phyloP scores from a whole-genome alignment of 2,797 vertebrate genomes.

The Carapus acus region DNA sequence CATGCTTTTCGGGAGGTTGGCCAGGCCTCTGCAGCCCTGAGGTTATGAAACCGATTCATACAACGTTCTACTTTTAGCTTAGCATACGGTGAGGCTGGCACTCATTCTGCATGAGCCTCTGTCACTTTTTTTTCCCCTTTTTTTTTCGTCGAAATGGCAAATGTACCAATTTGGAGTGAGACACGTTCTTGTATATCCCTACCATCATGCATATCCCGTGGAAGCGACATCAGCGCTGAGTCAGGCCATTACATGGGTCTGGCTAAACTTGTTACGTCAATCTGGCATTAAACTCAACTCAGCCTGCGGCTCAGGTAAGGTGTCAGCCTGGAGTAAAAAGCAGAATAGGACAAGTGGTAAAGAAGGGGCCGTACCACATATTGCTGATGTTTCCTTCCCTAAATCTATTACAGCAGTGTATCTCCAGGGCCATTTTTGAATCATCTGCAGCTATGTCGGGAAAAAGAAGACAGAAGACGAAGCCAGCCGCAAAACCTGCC shows the following conservation, averaged over 20 bases:
- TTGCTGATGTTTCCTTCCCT: slow-evolving; percentile 6
- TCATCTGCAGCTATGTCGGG: slow-evolving; percentile 29
- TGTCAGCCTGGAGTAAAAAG: slow-evolving; percentile 12
- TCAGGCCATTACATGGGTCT: slow-evolving; percentile 22
- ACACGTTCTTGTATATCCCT: slow-evolving; percentile 19
- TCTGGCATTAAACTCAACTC: slow-evolving; percentile 14
- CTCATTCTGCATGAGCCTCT: slow-evolving; percentile 16
- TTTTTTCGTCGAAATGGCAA: slow-evolving; percentile 17
- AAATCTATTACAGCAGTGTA: slow-evolving; percentile 28
- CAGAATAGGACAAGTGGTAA: slow-evolving; percentile 2
- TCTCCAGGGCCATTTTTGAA: slow-evolving; percentile 29
- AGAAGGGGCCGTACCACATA: not conserved
- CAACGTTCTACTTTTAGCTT: slow-evolving; percentile 37
- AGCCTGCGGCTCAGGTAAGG: slow-evolving; percentile 9
- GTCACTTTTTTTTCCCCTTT: slow-evolving; percentile 13
- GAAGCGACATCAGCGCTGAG: slow-evolving; percentile 31
- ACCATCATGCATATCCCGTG: slow-evolving; percentile 19
- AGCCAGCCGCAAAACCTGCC: slow-evolving; percentile 57
- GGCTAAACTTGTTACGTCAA: slow-evolving; percentile 8
- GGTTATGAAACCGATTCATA: slow-evolving; percentile 30
- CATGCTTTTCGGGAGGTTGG: slow-evolving; percentile 7
- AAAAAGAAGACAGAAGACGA: slow-evolving; percentile 43
- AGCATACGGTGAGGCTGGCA: slow-evolving; percentile 16
- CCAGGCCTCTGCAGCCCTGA: slow-evolving; percentile 5
- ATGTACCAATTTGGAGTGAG: slow-evolving; percentile 36